These are phyloP conservation scores for Cancer borealis DNA, from an alignment of 2,888 invertebrate genomes.

Conservation along the genomic window DNA sequence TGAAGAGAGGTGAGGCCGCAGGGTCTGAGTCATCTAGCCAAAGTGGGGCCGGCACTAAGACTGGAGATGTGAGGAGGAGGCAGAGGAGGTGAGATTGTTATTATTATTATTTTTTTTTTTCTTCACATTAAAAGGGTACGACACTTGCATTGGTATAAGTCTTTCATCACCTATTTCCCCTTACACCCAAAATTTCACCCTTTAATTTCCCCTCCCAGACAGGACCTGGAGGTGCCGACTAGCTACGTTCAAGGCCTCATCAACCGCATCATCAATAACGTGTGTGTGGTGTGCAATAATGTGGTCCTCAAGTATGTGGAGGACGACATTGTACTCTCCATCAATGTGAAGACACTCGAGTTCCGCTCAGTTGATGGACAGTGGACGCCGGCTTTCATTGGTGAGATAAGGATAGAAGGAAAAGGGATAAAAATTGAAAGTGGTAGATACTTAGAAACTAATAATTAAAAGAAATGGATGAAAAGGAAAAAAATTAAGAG, in stretches of 20 bases:
- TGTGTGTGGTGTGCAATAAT: conserved; percentile 93
- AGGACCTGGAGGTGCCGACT: conserved; percentile 83
- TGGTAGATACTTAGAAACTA: too few species aligned
- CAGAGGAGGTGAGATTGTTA: conserved; percentile 72
- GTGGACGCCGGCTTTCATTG: conserved; percentile 93
- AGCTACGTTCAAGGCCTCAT: conserved; percentile 92
- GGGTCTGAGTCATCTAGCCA: conserved; percentile 79
- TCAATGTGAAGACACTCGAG: conserved; percentile 92
- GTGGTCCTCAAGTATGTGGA: conserved; percentile 97
- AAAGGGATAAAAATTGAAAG: too few species aligned
- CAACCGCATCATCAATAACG: conserved; percentile 95
- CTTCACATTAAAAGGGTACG: too few species aligned
- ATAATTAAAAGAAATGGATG: too few species aligned
- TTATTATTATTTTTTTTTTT: too few species aligned
- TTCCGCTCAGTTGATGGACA: conserved; percentile 88
- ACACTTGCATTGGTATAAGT: too few species aligned
- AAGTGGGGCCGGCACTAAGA: conserved; percentile 78
- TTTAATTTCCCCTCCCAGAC: conserved; percentile 57
- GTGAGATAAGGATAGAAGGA: conserved; percentile 81
- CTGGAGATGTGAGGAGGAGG: conserved; percentile 59
- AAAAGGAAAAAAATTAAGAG: too few species aligned
- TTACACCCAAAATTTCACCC: not conserved
- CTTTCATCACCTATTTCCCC: not conserved
- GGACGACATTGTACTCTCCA: conserved; percentile 95
- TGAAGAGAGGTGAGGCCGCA: conserved; percentile 79